Evolutionary conservation across 2,113 vertebrate species (phyloP), one percentile per base, ranked within the genome.

Genomic region (rat (Rattus norvegicus)): DNA sequence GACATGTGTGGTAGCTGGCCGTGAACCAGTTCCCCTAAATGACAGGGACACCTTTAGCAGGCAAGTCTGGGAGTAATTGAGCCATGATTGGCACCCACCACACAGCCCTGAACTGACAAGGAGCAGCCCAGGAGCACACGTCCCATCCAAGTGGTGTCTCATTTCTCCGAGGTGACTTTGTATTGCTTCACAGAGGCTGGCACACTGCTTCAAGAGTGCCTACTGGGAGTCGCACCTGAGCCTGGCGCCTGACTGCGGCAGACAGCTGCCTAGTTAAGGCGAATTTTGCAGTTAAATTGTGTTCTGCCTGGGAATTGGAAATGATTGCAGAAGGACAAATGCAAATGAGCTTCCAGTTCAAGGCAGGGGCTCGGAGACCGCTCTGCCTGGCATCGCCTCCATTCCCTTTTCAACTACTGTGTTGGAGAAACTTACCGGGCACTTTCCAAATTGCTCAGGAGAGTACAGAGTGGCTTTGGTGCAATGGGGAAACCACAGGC

Each of bases 181-280:
- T 61, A 69, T 94, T 95, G 92, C 96, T 95, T 95, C 84, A 1
- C 56, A 36, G 89, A 84, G 89, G 83, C 77, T 95, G 96, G 88
- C 95, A 93, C 0, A 0, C 47, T 5, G 92, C 52, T 80, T 28
- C 20, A 0, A 54, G 86, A 65, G 73, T 39, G 89, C 96, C 96
- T 86, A 61, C 92, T 80, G 97, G 96, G 97, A 97, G 91, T 86
- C 0, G 0, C 97, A 97, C 97, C 97, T 97, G 96, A 96, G 93
- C 56, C 93, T 69, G 56, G 88, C 83, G 88, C 77, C 83, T 94
- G 93, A 72, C 96, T 95, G 81, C 52, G 0, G 95, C 91, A 94
- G 98, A 97, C 95, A 96, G 97, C 97, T 97, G 97, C 91, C 95
- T 97, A 87, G 96, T 95, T 97, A 97, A 96, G 92, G 97, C 24